A percentile compares a stretch with the other conserved stretches of the same genome.
Conservation (phyloP, 2,113 vertebrate species). For the Paralichthys olivaceus region DNA sequence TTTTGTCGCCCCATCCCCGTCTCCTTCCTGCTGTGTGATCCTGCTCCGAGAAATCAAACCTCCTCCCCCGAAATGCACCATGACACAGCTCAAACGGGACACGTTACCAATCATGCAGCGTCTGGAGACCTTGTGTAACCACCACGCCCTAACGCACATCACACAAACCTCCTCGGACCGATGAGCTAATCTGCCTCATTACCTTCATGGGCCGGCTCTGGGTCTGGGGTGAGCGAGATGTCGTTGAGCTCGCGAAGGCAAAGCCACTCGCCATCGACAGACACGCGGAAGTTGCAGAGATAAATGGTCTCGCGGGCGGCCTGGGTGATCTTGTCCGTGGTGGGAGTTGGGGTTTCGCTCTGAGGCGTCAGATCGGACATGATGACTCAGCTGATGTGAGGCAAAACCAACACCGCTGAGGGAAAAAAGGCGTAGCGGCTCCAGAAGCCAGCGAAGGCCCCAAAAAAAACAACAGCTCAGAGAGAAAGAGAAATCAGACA, state of each 20-base stretch:
- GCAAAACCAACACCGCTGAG: constrained; percentile 75
- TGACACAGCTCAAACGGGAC: constrained; percentile 43
- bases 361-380: constrained; percentile 99
- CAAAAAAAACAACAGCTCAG: constrained; percentile 17
- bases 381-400: constrained; percentile 96
- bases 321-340: constrained; percentile 99
- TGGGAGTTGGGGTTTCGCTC: constrained; percentile 97
- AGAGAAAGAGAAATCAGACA: constrained; percentile 14
- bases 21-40: constrained; percentile 41
- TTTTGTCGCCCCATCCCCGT: neutral
- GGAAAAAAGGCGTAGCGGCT: constrained; percentile 35
- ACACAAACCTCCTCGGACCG: neutral
- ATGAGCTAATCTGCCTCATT: constrained; percentile 59
- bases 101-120: neutral
- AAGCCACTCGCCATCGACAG: constrained; percentile 99
- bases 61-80: constrained; percentile 12
- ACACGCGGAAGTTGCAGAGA: constrained; percentile 99
- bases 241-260: constrained; percentile 98
- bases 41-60: neutral
- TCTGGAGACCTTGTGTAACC: constrained; percentile 12
- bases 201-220: constrained; percentile 98
- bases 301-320: constrained; percentile 99
- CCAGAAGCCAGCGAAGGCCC: constrained; percentile 41
- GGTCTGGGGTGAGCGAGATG: constrained; percentile 99
- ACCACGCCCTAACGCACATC: constrained; percentile 64